Base-by-base conservation (phyloP, 2,888 invertebrate species). In the Mactromeris polynyma region DNA sequence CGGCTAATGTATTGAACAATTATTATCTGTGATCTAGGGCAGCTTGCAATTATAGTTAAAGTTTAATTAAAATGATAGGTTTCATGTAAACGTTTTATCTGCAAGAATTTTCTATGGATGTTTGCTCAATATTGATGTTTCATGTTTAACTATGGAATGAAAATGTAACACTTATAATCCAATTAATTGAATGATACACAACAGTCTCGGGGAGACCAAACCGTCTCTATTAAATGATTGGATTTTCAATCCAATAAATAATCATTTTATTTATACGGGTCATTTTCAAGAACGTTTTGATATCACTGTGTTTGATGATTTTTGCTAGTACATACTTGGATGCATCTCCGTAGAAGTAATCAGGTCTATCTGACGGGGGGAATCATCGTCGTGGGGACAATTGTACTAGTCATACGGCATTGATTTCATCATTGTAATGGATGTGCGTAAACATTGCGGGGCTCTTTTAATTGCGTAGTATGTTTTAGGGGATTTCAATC, bases 391-490 rank as follows among this genome's bases (percentile, higher is more conserved):
- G 26, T 11, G 73, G 73, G 73, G 73, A 73, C 73, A 36, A 31
- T 73, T 33, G 73, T 73, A 26, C 73, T 33, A 33, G 31, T 73
- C 73, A 19, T 73, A 36, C 3, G 9, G 17, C 73, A 73, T 69
- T 73, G 73, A 73, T 73, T 73, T 73, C 73, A 73, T 73, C 33
- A 33, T 73, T 0, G 19, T 73, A 73, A 73, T 73, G 73, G 73
- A 73, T 33, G 73, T 14, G 33, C 19, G 73, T 26, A 26, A 64
- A 64, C 58, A 64, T 26, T 64, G 58, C 26, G 0, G 26, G n/a
- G 11, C 58, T 64, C 58, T n/a, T 64, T 64, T 64, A 64, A 64
- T 64, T n/a, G 0, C 58, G 26, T 26, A 64, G 26, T 7, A 64
- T 21, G 1, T 64, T n/a, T 26, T 64, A n/a, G 2, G 58, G 58